Percentiles rank a stretch among this genome's conserved stretches.
Evolutionary conservation across 2,888 invertebrate genomes (phyloP).

Genomic region (Phrixothrix hirtus): DNA sequence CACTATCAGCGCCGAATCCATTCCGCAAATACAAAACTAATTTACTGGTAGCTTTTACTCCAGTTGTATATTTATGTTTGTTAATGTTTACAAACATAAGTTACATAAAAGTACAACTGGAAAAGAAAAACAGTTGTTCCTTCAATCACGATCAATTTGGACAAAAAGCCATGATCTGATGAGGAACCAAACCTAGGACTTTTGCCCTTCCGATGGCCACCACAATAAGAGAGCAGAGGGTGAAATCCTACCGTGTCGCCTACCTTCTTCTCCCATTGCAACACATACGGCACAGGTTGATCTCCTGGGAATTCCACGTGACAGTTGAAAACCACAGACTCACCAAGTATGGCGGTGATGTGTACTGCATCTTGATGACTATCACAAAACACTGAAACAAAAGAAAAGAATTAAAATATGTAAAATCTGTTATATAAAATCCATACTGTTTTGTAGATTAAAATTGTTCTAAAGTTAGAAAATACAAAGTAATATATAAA

Average conservation of each 20-base stretch:
- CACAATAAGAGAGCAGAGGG: constrained; percentile 59
- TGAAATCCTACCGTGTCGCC: constrained; percentile 91
- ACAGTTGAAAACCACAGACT: constrained; percentile 97
- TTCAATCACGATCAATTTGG: constrained; percentile 8
- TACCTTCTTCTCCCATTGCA: constrained; percentile 99
- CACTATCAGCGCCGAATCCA: constrained; percentile 43
- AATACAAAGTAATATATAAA: too few relatives aligned
- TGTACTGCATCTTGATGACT: constrained; percentile 86
- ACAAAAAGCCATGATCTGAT: neutral
- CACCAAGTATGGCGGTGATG: constrained; percentile 96
- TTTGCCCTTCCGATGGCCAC: constrained; percentile 37
- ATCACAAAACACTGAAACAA: constrained; percentile 65
- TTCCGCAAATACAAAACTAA: constrained; percentile 25
- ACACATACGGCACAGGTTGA: constrained; percentile 94
- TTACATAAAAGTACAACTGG: constrained; percentile 31
- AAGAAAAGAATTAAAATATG: constrained; percentile 23
- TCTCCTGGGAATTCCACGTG: constrained; percentile 96
- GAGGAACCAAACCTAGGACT: constrained; percentile 39
- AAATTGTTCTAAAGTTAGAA: too few relatives aligned
- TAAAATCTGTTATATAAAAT: neutral
- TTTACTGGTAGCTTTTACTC: constrained; percentile 21
- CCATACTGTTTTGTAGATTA: too few relatives aligned
- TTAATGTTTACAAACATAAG: constrained; percentile 1
- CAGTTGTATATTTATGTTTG: constrained; percentile 28
- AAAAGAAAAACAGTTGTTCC: constrained; percentile 13